Evolutionary conservation across 1,140 invertebrate genomes (phyloP).

Genomic region (Lethocerus indicus): DNA sequence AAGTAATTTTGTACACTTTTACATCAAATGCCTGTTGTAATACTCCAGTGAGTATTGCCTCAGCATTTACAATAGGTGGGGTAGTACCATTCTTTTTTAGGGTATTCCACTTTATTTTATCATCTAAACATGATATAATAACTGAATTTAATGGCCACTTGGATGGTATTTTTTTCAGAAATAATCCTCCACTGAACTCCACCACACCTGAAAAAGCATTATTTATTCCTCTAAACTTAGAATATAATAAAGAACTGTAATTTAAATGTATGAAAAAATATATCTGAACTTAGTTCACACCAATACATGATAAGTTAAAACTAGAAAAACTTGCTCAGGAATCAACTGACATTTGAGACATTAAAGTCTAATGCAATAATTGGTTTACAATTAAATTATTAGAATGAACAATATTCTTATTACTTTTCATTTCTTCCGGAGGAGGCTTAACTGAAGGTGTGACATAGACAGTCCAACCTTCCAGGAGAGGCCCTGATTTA

Average conservation of each 20-base stretch:
- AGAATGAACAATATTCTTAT: too few relatives aligned
- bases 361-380: too few relatives aligned
- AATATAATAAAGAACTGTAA: too few relatives aligned
- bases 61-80: constrained; percentile 24
- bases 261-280: too few relatives aligned
- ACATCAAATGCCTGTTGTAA: constrained; percentile 27
- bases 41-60: constrained; percentile 29
- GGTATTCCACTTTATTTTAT: constrained; percentile 23
- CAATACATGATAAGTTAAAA: too few relatives aligned
- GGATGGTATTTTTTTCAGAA: constrained; percentile 20
- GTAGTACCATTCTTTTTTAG: constrained; percentile 22
- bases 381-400: constrained; percentile 1
- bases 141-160: constrained; percentile 24
- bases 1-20: background rate
- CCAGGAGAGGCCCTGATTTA: constrained; percentile 21
- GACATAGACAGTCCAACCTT: constrained; percentile 24
- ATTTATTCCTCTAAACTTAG: constrained; percentile 1
- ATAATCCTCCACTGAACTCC: constrained; percentile 23
- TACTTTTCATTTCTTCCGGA: constrained; percentile 29
- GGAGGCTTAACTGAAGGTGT: constrained; percentile 26
- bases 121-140: constrained; percentile 24
- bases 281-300: too few relatives aligned
- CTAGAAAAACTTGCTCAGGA: constrained; percentile 1
- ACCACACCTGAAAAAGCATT: constrained; percentile 25
- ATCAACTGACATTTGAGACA: constrained; percentile 3